Evolutionary conservation across 2,888 invertebrate genomes (phyloP), one percentile per base, ranked within the genome.

Genomic region (Thecocarcelia acutangulata): DNA sequence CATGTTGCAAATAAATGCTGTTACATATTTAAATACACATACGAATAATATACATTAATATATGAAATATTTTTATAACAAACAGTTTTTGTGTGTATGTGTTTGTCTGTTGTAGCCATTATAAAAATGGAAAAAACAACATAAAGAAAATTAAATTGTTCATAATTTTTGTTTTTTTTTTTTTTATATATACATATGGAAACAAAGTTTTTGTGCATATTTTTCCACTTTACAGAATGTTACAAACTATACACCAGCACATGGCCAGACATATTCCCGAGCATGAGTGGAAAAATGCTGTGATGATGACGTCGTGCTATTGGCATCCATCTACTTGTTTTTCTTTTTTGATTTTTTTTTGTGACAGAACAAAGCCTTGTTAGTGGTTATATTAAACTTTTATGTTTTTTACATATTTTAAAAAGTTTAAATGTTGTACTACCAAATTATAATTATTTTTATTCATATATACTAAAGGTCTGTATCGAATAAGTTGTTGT

Each of bases 211-310:
- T 68, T 76, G 33, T 77, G 76, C 76, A 80, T 68, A 77, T 77
- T 78, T 83, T 75, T 78, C 72, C 78, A 78, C 61, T 81, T 81
- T 73, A 78, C 69, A 69, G 54, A 70, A 78, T 70, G 75, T 64
- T 48, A 78, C 81, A 72, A 69, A 61, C 77, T 75, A 54, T 68
- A 42, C 44, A 40, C 58, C 54, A 48, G 12, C 13, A 28, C 19
- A 24, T 40, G 54, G 11, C 42, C 44, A 48, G 46, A 33, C 72
- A 44, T 19, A 64, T 24, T 37, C 44, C 28, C 33, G 64, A 33
- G 33, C 15, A n/a, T 15, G 13, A 37, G 0, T n/a, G 21, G 61
- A 33, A 37, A 54, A 46, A 33, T 21, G 58, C 28, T 24, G 58
- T 66, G 66, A 74, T 61, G 24, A 52, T 44, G 21, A 44, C 44